These are phyloP conservation scores for Diachrysia chrysitis DNA, from an alignment of 2,888 invertebrate species.

Conservation along the genomic window DNA sequence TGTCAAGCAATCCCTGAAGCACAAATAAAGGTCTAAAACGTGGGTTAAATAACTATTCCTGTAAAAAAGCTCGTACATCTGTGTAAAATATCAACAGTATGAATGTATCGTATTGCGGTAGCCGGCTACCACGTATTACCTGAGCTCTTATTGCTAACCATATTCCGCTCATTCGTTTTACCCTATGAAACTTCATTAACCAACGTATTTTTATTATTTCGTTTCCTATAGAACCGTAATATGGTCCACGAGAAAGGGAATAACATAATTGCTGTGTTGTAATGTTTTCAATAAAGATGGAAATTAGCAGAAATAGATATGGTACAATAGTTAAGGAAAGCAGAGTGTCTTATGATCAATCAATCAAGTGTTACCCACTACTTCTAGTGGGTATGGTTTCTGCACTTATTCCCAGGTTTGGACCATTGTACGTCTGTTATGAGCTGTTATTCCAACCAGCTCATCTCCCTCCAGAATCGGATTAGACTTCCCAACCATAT, in stretches of 20 bases:
- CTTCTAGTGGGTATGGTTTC: too few species aligned
- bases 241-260: background rate
- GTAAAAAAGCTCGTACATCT: slow-evolving; percentile 7
- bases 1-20: too few species aligned
- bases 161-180: slow-evolving; percentile 48
- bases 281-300: background rate
- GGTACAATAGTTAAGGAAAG: background rate
- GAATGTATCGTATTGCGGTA: slow-evolving; percentile 49
- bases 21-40: too few species aligned
- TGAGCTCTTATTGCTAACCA: slow-evolving; percentile 35
- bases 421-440: too few species aligned
- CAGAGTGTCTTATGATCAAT: too few species aligned
- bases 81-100: slow-evolving; percentile 38
- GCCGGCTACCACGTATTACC: slow-evolving; percentile 41
- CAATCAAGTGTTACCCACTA: too few species aligned
- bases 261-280: background rate
- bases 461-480: too few species aligned
- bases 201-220: slow-evolving; percentile 19
- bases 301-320: background rate
- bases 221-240: background rate
- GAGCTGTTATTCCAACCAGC: too few species aligned
- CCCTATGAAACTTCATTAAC: slow-evolving; percentile 27
- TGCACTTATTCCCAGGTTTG: too few species aligned
- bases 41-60: too few species aligned
- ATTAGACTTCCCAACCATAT: too few species aligned